Conservation (phyloP, 2,113 vertebrate species). For the Spheniscus mendiculus region DNA sequence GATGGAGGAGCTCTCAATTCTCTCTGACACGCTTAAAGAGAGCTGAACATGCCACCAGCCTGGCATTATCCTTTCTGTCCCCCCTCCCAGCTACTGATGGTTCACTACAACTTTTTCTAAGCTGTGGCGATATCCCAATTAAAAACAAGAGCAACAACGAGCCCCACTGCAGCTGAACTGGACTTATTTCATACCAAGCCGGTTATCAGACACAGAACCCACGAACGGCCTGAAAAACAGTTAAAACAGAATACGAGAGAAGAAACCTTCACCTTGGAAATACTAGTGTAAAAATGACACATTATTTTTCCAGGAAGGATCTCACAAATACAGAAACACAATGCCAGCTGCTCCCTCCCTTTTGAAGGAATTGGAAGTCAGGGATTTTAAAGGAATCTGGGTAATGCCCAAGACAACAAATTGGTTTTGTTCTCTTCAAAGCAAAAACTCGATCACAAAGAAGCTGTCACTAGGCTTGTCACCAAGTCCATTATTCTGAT, state of each 20-base stretch:
- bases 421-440: neutral
- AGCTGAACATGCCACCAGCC: neutral
- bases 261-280: conserved; percentile 6
- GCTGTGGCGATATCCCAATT: neutral
- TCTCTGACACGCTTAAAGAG: neutral
- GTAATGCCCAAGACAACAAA: neutral
- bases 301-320: neutral
- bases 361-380: neutral
- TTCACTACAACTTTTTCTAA: neutral
- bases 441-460: neutral
- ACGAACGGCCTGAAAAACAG: neutral
- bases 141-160: neutral
- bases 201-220: neutral
- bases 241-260: neutral
- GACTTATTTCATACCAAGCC: neutral
- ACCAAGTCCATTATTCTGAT: neutral
- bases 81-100: neutral
- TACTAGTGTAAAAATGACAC: conserved; percentile 12
- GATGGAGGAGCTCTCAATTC: neutral
- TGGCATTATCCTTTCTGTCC: neutral
- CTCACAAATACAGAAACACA: neutral
- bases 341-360: neutral
- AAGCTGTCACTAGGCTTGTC: neutral
- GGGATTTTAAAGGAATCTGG: neutral
- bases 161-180: neutral